Conservation (phyloP, 2,888 invertebrate genomes). For the Dusona sp. region DNA sequence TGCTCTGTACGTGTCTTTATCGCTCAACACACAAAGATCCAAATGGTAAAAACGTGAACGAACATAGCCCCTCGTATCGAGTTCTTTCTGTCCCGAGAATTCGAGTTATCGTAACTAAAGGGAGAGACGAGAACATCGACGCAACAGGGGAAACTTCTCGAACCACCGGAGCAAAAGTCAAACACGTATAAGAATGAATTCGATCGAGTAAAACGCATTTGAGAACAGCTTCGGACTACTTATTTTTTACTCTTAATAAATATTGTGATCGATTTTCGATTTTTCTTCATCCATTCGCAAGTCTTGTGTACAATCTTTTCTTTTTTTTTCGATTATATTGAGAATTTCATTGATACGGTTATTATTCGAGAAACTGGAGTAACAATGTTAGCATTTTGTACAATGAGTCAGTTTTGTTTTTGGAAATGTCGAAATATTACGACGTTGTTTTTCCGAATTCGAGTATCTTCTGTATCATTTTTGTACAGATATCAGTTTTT, state of each 20-base stretch:
- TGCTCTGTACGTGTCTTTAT: background rate
- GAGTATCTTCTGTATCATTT: no score
- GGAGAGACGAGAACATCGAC: constrained; percentile 18
- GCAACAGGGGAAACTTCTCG: constrained; percentile 14
- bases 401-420: no score
- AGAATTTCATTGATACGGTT: no score
- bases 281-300: background rate
- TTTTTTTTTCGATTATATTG: no score
- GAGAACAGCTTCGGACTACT: background rate
- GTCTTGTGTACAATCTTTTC: no score
- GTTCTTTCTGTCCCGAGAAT: constrained; percentile 57
- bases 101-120: constrained; percentile 59
- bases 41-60: constrained; percentile 50
- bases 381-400: no score
- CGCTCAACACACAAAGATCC: background rate
- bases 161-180: constrained; percentile 16
- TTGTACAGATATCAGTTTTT: no score
- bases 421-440: no score
- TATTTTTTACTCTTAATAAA: background rate
- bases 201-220: background rate
- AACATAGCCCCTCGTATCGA: constrained; percentile 48
- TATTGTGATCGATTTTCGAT: background rate
- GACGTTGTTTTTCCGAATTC: no score
- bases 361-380: no score
- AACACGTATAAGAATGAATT: background rate